phyloP scores from a whole-genome alignment of 2,113 vertebrate species.

The Tricholaema leucomelas region DNA sequence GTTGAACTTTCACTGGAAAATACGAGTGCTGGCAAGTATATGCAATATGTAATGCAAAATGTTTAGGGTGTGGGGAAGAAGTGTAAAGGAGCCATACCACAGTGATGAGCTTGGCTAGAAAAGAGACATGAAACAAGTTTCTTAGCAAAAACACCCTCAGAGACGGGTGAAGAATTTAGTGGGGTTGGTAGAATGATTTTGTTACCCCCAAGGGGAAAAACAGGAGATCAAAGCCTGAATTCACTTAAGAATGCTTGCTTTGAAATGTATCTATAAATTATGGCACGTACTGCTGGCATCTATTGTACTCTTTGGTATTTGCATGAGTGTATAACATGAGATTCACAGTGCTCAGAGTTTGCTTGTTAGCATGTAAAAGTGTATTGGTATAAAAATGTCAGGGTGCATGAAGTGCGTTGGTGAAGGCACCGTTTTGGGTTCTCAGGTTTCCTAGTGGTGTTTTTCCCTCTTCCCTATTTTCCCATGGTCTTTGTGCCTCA shows the following conservation, averaged over 20 bases:
- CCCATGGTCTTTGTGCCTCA: background rate
- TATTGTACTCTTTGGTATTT: conserved; percentile 57
- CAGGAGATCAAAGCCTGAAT: conserved; percentile 64
- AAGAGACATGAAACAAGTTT: conserved; percentile 60
- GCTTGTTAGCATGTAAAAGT: background rate
- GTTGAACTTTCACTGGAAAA: conserved; percentile 64
- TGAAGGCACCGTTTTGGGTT: background rate
- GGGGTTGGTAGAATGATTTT: conserved; percentile 58
- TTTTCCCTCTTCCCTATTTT: background rate
- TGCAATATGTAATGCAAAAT: conserved; percentile 59
- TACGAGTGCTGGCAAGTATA: conserved; percentile 66
- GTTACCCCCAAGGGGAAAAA: conserved; percentile 62
- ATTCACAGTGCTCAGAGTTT: background rate
- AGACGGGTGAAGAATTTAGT: conserved; percentile 34
- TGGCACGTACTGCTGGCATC: conserved; percentile 52
- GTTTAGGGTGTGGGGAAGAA: conserved; percentile 63
- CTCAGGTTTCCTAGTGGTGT: background rate
- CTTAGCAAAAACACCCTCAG: conserved; percentile 51
- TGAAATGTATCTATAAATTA: conserved; percentile 68
- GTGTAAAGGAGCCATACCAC: conserved; percentile 59
- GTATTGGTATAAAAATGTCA: background rate
- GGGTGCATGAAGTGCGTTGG: background rate
- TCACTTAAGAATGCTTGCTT: conserved; percentile 62
- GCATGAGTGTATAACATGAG: background rate
- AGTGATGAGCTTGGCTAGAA: conserved; percentile 66